These are phyloP conservation scores for Tapera naevia DNA, from an alignment of 2,797 vertebrate species.

Conservation along the genomic window DNA sequence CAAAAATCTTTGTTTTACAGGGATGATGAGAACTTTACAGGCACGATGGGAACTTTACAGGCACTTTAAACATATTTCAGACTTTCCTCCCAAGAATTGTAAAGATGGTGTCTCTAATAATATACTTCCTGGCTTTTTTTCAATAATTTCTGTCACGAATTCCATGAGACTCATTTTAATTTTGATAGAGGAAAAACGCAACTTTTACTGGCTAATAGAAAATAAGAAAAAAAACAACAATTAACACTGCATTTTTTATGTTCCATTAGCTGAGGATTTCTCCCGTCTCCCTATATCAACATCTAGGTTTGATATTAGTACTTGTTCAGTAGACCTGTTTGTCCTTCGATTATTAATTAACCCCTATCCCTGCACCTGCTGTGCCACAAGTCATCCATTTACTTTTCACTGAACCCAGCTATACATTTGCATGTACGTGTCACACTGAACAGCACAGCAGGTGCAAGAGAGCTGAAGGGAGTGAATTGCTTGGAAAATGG, in stretches of 20 bases:
- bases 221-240: neutral
- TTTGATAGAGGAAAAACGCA: neutral
- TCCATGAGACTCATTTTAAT: rapidly evolving
- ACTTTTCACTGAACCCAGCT: neutral
- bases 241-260: neutral
- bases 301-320: neutral
- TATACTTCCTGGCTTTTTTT: neutral
- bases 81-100: neutral
- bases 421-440: neutral
- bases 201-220: neutral
- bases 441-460: neutral
- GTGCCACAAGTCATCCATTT: neutral
- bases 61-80: neutral
- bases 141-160: neutral
- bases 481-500: slow-evolving; percentile 14
- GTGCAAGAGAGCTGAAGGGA: neutral
- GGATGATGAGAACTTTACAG: neutral
- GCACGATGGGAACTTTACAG: neutral
- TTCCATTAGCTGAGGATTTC: neutral
- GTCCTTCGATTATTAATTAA: slow-evolving; percentile 2
- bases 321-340: neutral
- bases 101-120: neutral
- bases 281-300: neutral
- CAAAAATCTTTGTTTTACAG: neutral
- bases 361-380: neutral